phyloP scores from a whole-genome alignment of 2,888 invertebrate genomes.

The Chloroclystis v-ata region DNA sequence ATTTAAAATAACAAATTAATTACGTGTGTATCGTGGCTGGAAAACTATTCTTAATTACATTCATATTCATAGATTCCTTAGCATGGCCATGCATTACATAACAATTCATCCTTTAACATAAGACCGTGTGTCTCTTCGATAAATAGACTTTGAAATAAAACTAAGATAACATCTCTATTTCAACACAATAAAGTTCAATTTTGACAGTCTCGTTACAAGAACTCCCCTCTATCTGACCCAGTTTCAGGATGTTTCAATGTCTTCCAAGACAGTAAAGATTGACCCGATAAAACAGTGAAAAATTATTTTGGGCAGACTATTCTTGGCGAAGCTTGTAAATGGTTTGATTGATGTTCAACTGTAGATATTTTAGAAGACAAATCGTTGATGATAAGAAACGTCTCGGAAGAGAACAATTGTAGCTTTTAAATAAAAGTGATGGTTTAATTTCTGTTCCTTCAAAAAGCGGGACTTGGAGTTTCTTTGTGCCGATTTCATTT shows the following conservation, averaged over 20 bases:
- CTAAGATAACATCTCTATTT: neutral
- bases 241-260: conserved; percentile 26
- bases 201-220: conserved; percentile 8
- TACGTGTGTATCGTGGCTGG: too few species aligned
- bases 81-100: neutral
- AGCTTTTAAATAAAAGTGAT: too few species aligned
- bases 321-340: conserved; percentile 16
- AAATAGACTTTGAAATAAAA: neutral
- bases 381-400: conserved; percentile 5
- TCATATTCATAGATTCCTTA: neutral
- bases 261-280: conserved; percentile 24
- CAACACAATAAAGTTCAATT: conserved; percentile 8
- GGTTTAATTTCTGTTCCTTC: too few species aligned
- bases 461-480: too few species aligned
- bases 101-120: neutral
- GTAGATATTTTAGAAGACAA: conserved; percentile 7
- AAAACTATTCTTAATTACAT: neutral
- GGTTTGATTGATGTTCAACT: conserved; percentile 13
- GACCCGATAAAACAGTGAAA: conserved; percentile 25
- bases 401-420: neutral
- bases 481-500: too few species aligned
- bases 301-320: conserved; percentile 25
- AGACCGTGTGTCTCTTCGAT: neutral
- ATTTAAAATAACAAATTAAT: too few species aligned
- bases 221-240: conserved; percentile 21